Evolutionary conservation across 2,113 vertebrate genomes (phyloP).

Genomic region (Ariopsis seemanni): DNA sequence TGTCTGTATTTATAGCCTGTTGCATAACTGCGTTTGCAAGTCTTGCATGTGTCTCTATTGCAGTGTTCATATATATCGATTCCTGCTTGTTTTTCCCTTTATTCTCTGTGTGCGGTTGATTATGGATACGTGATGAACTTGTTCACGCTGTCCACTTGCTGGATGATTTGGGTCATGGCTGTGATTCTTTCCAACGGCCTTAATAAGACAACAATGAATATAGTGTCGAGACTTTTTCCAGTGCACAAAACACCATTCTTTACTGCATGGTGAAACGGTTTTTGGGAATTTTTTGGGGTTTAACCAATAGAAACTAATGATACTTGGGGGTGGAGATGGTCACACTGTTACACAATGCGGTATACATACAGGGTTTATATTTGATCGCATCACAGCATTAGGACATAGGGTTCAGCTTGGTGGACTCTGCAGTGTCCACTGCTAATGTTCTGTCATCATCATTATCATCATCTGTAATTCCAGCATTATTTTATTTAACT

Average conservation of each 20-base stretch:
- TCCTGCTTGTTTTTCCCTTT: neutral
- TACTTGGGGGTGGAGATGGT: neutral
- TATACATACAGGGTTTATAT: neutral
- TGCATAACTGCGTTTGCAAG: conserved; percentile 12
- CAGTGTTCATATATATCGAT: neutral
- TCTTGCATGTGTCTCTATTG: conserved; percentile 21
- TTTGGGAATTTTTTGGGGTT: neutral
- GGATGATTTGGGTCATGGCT: neutral
- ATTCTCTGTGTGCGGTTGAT: neutral
- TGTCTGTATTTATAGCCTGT: conserved; percentile 23
- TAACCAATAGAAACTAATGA: neutral
- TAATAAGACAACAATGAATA: neutral
- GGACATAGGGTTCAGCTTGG: neutral
- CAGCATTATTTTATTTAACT: neutral
- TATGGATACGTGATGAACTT: neutral
- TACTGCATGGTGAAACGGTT: neutral
- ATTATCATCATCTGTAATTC: neutral
- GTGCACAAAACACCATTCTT: neutral
- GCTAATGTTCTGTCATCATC: neutral
- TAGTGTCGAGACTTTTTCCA: neutral
- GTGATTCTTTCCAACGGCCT: neutral
- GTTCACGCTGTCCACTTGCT: neutral
- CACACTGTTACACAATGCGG: too few species aligned
- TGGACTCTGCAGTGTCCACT: neutral
- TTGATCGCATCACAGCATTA: neutral